These are phyloP conservation scores for Leucophora obtusa DNA, from an alignment of 2,888 invertebrate genomes.

Conservation along the genomic window DNA sequence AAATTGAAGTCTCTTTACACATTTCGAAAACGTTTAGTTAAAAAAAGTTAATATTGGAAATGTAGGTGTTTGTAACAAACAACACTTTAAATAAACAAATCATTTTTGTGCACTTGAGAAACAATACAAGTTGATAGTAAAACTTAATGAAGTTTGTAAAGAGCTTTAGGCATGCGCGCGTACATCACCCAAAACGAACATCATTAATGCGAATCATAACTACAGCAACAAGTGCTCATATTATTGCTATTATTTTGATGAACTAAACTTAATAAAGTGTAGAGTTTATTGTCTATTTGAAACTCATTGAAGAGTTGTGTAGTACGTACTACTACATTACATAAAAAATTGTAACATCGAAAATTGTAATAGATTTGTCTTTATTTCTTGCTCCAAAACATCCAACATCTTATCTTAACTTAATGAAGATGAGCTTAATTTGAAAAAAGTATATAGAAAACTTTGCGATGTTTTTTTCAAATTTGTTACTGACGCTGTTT, in stretches of 20 bases:
- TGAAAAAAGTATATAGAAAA: slow-evolving; percentile 19
- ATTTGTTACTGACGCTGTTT: slow-evolving; percentile 42
- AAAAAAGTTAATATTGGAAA: not conserved
- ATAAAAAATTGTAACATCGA: slow-evolving; percentile 16
- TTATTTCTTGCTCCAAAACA: slow-evolving; percentile 8
- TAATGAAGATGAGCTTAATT: slow-evolving; percentile 49
- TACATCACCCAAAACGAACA: not conserved
- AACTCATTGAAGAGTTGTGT: not conserved
- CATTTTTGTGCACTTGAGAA: not conserved
- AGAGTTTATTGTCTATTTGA: not conserved
- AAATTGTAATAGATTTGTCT: slow-evolving; percentile 59
- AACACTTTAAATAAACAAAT: not conserved
- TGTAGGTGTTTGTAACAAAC: not conserved
- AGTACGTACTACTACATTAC: slow-evolving; percentile 17
- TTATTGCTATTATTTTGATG: not conserved
- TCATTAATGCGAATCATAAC: not conserved
- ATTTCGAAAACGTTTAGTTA: not conserved
- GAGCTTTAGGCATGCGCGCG: not conserved
- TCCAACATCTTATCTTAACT: not conserved
- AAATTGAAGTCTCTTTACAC: not conserved
- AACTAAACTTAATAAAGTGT: not conserved
- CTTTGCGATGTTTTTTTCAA: slow-evolving; percentile 52
- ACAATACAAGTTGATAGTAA: not conserved
- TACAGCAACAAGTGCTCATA: not conserved
- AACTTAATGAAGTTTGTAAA: not conserved